A percentile compares a stretch with the other conserved stretches of the same genome.
Conservation (phyloP, 2,888 invertebrate species). For the Drosophila anceps region DNA sequence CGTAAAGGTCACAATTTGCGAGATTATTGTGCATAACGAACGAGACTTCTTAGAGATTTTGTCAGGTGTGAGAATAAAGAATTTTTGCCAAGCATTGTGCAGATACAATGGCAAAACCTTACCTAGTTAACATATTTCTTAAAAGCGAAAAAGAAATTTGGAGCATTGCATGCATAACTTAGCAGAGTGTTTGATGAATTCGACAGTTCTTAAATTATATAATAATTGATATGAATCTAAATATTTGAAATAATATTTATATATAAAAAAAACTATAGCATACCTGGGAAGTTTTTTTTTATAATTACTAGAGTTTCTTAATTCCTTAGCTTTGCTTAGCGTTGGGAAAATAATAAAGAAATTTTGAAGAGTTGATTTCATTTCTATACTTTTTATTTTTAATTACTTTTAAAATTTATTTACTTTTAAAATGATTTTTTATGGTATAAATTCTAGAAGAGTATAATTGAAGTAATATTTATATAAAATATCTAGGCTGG, state of each 20-base stretch:
- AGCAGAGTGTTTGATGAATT: neutral
- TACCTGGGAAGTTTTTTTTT: no score
- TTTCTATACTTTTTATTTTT: no score
- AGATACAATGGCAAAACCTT: slow-evolving; percentile 1
- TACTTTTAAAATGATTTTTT: no score
- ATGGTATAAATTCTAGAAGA: no score
- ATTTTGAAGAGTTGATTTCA: no score
- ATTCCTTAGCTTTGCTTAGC: no score
- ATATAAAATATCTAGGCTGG: no score
- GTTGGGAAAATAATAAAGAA: no score
- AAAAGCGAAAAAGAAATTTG: neutral
- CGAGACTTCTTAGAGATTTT: neutral
- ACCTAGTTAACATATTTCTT: neutral
- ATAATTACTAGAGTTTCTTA: no score
- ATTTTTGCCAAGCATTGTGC: slow-evolving; percentile 1
- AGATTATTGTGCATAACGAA: slow-evolving; percentile 9
- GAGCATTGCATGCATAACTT: neutral
- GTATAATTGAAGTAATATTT: no score
- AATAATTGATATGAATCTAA: neutral
- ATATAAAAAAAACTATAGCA: no score
- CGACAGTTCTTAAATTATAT: neutral
- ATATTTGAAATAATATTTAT: neutral
- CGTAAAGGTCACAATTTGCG: slow-evolving; percentile 48
- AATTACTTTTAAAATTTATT: no score
- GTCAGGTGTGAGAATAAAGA: neutral